phyloP scores from a whole-genome alignment of 2,888 invertebrate genomes.

The Sinotaia quadrata region DNA sequence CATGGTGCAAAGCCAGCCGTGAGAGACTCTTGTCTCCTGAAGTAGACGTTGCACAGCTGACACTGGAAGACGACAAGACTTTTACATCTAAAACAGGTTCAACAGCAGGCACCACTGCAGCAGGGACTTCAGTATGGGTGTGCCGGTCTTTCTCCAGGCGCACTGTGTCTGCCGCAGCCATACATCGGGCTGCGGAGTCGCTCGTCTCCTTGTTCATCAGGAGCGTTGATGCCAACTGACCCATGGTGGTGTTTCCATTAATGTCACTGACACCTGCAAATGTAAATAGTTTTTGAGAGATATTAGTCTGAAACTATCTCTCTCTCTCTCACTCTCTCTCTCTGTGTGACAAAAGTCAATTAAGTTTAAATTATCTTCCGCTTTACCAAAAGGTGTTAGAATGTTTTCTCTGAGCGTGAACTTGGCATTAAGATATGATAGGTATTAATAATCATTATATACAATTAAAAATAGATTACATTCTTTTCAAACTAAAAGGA shows the following conservation, averaged over 20 bases:
- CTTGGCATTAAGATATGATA: no score
- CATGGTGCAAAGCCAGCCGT: constrained; percentile 17
- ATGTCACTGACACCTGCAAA: constrained; percentile 5
- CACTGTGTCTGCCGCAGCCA: background rate
- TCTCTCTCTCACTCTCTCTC: no score
- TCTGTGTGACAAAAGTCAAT: no score
- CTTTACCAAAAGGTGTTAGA: no score
- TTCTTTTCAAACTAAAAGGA: no score
- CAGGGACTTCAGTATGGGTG: background rate
- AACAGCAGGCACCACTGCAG: background rate
- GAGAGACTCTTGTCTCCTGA: constrained; percentile 9
- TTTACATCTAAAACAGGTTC: constrained; percentile 2
- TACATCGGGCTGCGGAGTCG: background rate
- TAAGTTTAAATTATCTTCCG: no score
- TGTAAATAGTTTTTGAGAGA: background rate
- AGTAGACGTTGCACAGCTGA: background rate
- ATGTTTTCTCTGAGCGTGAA: no score
- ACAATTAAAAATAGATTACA: no score
- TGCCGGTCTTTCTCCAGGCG: no score
- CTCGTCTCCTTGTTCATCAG: background rate
- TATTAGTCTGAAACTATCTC: no score
- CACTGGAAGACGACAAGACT: constrained; percentile 13
- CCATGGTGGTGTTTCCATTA: background rate
- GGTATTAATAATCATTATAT: no score
- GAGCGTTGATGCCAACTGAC: background rate